Base-by-base conservation (phyloP, 2,888 invertebrate species). In the Calameuta pallipes region DNA sequence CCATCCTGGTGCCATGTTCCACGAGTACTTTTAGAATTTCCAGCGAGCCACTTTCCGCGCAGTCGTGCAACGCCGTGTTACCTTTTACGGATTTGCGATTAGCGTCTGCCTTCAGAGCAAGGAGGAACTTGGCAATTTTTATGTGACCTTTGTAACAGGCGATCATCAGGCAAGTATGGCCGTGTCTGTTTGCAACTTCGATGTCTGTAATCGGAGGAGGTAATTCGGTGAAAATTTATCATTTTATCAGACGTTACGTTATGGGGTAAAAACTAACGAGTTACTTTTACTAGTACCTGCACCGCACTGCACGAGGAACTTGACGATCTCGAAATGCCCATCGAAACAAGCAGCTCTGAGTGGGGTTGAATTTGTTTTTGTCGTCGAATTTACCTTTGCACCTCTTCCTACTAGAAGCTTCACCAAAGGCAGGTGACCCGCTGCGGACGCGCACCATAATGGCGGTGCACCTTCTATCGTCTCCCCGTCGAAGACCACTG, bases 91-190 rank as follows among this genome's bases (percentile, higher is more conserved):
- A 97, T 92, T 97, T 98, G 82, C 98, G 94, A 92, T 99, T 98
- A 2, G 98, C 97, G 90, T 98, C 96, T 2, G 98, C 98, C 87
- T 96, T 96, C 74, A 97, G 92, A 30, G 95, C 94, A 13, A 99
- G 93, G 78, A 99, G 94, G 92, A 96, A 98, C 89, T 96, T 96
- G 76, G 98, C 98, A 90, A 99, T 98, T 89, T 95, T 94, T 84
- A 95, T 95, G 92, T 99, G 98, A 77, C 98, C 97, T 92, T 98
- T 98, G 92, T 98, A 99, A 92, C 98, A 98, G 74, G 98, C 97
- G 81, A 99, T 99, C 99, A 99, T 99, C 56, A 99, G 93, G 90
- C 98, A 98, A 23, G 99, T 99, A 93, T 99, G 99, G 1, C 97
- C 98, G 91, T 98, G 97, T 82, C 97, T 94, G 91, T 99, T 99